A percentile compares a stretch with the other conserved stretches of the same genome.
Evolutionary conservation across 2,888 invertebrate genomes (phyloP).

Genomic region (Diarsia dahlii): DNA sequence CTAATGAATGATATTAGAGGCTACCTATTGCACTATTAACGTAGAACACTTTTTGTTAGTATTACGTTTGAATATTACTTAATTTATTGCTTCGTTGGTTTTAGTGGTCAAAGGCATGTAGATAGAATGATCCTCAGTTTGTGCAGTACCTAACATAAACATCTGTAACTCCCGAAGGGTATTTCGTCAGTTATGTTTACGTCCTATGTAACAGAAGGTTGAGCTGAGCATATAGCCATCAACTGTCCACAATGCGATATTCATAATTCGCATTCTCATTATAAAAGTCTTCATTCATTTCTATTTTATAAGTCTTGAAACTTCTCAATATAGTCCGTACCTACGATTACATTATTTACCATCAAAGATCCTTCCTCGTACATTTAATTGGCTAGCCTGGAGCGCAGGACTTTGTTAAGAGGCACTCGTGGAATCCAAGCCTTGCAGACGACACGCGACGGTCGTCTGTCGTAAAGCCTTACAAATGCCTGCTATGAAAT

Average conservation of each 20-base stretch:
- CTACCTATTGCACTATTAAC: background rate
- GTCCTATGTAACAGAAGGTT: too few relatives aligned
- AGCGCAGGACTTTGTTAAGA: constrained; percentile 12
- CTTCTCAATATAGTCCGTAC: background rate
- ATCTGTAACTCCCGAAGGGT: background rate
- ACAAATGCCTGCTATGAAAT: constrained; percentile 14
- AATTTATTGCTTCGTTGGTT: background rate
- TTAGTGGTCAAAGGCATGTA: too few relatives aligned
- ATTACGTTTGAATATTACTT: constrained; percentile 3
- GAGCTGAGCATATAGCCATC: too few relatives aligned
- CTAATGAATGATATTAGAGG: constrained; percentile 32
- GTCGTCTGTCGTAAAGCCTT: constrained; percentile 29
- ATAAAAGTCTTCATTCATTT: too few relatives aligned
- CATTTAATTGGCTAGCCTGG: constrained; percentile 46
- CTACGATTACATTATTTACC: background rate
- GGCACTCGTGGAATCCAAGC: constrained; percentile 25
- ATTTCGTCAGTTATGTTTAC: background rate
- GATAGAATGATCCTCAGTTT: background rate
- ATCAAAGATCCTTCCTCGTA: background rate
- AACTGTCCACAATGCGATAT: too few relatives aligned
- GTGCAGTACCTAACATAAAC: background rate
- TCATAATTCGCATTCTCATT: too few relatives aligned
- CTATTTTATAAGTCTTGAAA: too few relatives aligned
- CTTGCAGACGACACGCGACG: constrained; percentile 10
- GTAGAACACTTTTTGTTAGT: background rate